phyloP scores from a whole-genome alignment of 2,797 vertebrate genomes.

The Merluccius polli region DNA sequence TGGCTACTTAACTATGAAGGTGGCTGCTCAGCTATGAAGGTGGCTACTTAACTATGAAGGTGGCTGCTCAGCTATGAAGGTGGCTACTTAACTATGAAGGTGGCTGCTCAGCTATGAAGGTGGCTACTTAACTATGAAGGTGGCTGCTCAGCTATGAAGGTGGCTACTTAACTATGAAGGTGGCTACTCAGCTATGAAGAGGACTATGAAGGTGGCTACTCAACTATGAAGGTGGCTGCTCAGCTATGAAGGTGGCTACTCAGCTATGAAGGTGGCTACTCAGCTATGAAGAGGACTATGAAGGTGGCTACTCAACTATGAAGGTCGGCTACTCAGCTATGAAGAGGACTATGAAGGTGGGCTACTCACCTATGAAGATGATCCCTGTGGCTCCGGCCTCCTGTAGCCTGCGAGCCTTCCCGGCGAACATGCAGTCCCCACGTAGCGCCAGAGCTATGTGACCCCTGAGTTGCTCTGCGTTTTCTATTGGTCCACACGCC shows the following conservation, averaged over 20 bases:
- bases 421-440: constrained; percentile 81
- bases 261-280: constrained; percentile 53
- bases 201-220: background rate
- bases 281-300: constrained; percentile 47
- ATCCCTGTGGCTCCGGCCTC: constrained; percentile 72
- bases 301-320: background rate
- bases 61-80: background rate
- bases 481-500: constrained; percentile 70
- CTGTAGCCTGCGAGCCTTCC: constrained; percentile 75
- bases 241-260: constrained; percentile 12
- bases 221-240: constrained; percentile 71
- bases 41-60: too few relatives aligned
- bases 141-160: too few relatives aligned
- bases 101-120: constrained; percentile 71
- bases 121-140: constrained; percentile 50
- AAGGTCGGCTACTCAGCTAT: constrained; percentile 36
- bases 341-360: background rate
- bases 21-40: too few relatives aligned
- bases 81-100: constrained; percentile 59
- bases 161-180: constrained; percentile 51
- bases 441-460: constrained; percentile 71
- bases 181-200: too few relatives aligned
- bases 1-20: constrained; percentile 50
- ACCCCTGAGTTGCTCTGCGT: constrained; percentile 61
- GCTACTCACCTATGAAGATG: constrained; percentile 64